Evolutionary conservation across 2,113 vertebrate species (phyloP), one percentile per base, ranked within the genome.

Genomic region (Myrmecophaga tridactyla): DNA sequence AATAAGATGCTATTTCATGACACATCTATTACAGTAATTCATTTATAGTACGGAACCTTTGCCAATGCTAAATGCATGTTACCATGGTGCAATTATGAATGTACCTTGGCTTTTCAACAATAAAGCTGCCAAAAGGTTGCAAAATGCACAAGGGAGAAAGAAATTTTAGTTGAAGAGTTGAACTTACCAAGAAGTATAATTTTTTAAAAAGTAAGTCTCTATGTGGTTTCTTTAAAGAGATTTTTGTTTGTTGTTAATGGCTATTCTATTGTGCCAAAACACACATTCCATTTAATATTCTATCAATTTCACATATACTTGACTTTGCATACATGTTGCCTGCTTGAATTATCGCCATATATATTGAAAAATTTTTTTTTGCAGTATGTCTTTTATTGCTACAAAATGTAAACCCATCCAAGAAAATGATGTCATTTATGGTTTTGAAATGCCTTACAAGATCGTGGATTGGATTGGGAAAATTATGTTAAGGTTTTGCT

Each of bases 11-110:
- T 96, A 97, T 98, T 98, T 97, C 94, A 95, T 97, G 96, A 97
- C 97, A 97, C 90, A 96, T 97, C 94, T 97, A 97, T 98, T 98
- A 97, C 76, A 96, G 95, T 96, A 98, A 98, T 98, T 98, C 97
- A 96, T 98, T 98, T 98, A 93, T 92, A 94, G 77, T 96, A 95
- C 1, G 63, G 94, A 97, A 88, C 58, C 58, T 96, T 97, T 98
- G 94, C 96, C 92, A 97, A 70, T 98, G 97, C 98, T 98, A 98
- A 98, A 97, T 97, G 94, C 86, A 36, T 95, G 95, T 96, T 98
- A 89, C 82, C 94, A 41, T 94, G 62, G 86, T 94, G 34, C 97
- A 98, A 98, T 98, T 98, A 98, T 96, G 97, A 97, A 97, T 96
- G 96, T 94, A 97, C 96, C 92, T 96, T 92, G 96, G 95, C 95